These are phyloP conservation scores for Lepus americanus DNA, from an alignment of 2,113 vertebrate genomes.

Conservation along the genomic window DNA sequence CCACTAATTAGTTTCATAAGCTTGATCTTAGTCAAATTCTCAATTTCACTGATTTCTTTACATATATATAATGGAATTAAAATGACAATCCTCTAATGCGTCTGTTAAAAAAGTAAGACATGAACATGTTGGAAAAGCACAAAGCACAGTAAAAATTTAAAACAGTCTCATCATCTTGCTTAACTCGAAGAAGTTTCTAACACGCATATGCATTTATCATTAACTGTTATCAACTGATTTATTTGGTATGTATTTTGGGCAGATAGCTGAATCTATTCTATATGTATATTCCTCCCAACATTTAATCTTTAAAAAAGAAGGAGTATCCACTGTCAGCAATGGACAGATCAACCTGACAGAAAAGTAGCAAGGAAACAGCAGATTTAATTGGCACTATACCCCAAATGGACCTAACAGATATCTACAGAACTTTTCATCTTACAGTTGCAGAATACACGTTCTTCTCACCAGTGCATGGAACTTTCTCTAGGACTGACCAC, in stretches of 20 bases:
- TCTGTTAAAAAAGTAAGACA: slow-evolving; percentile 8
- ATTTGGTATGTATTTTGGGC: not conserved
- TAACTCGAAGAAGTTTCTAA: slow-evolving; percentile 57
- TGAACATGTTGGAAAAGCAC: slow-evolving; percentile 56
- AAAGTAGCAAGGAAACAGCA: too few species aligned
- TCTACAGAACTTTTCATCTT: too few species aligned
- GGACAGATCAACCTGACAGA: too few species aligned
- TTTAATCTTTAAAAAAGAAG: slow-evolving; percentile 8
- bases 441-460: too few species aligned
- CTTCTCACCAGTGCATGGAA: too few species aligned
- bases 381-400: too few species aligned
- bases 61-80: not conserved
- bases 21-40: slow-evolving; percentile 21
- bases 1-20: not conserved
- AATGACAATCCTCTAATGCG: not conserved
- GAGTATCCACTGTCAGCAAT: too few species aligned
- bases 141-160: not conserved
- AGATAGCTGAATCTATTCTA: slow-evolving; percentile 29
- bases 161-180: slow-evolving; percentile 37
- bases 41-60: not conserved
- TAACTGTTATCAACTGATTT: slow-evolving; percentile 56
- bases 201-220: not conserved
- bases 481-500: too few species aligned
- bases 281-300: slow-evolving; percentile 34
- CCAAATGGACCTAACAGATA: too few species aligned